These are phyloP conservation scores for Schizopygopsis pylzovi DNA, from an alignment of 2,797 vertebrate species.

Conservation along the genomic window DNA sequence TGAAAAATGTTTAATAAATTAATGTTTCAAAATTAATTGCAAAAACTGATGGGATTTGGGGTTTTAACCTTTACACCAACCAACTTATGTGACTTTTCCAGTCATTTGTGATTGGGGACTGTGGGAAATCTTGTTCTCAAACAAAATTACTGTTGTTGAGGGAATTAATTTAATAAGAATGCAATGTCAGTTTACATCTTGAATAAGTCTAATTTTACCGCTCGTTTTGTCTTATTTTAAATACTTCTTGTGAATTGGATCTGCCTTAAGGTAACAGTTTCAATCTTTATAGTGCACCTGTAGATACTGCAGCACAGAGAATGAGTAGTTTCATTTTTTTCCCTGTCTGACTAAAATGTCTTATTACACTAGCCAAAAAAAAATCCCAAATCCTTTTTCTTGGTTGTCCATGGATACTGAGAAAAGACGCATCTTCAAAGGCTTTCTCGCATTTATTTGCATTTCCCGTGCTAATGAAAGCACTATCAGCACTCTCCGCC, in stretches of 20 bases:
- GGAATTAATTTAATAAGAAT: background rate
- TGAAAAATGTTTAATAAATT: no score
- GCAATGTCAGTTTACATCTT: background rate
- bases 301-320: background rate
- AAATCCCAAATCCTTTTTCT: background rate
- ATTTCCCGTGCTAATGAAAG: slow-evolving; percentile 81
- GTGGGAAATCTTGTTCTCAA: background rate
- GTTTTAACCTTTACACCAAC: background rate
- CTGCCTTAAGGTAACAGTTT: background rate
- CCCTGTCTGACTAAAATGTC: slow-evolving; percentile 74
- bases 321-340: background rate
- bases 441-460: slow-evolving; percentile 77
- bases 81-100: background rate
- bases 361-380: slow-evolving; percentile 69
- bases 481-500: slow-evolving; percentile 39
- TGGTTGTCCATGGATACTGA: slow-evolving; percentile 74
- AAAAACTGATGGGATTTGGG: background rate
- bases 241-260: background rate
- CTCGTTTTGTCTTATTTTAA: background rate
- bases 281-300: background rate
- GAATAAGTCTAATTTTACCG: background rate
- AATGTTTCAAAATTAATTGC: background rate
- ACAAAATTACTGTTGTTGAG: background rate
- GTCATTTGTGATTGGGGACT: background rate
- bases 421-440: slow-evolving; percentile 78